Percentiles rank a stretch among this genome's conserved stretches.
Evolutionary conservation across 2,113 vertebrate genomes (phyloP).

Genomic region (Mobula hypostoma): DNA sequence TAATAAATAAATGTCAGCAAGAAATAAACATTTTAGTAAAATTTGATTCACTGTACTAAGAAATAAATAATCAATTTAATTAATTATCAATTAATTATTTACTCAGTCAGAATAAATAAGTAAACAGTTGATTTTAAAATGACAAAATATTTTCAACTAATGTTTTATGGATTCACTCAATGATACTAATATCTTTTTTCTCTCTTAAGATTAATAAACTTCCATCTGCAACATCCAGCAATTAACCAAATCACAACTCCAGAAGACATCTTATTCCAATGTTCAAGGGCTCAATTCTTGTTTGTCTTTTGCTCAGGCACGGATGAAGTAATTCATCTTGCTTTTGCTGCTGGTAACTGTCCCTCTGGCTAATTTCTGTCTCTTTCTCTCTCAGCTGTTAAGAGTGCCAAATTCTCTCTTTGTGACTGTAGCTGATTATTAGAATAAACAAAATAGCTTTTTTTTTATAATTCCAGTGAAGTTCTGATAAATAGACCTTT

Average conservation of each 20-base stretch:
- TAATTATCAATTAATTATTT: too few relatives aligned
- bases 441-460: not conserved
- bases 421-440: not conserved
- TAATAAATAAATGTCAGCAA: not conserved
- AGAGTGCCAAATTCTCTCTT: not conserved
- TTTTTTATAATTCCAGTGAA: too few relatives aligned
- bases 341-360: not conserved
- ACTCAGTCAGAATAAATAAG: not conserved
- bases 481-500: too few relatives aligned
- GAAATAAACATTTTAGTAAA: not conserved
- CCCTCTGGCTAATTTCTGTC: not conserved
- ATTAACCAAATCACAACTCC: not conserved
- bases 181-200: not conserved
- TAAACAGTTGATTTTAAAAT: not conserved
- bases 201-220: not conserved
- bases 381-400: not conserved
- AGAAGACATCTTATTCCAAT: not conserved
- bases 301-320: not conserved
- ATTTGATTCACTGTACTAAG: not conserved
- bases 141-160: not conserved
- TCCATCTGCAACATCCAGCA: not conserved
- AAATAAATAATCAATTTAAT: not conserved
- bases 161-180: not conserved
- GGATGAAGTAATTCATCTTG: not conserved
- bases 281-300: not conserved